Base-by-base conservation (phyloP, 2,888 invertebrate genomes). In the Mamestra brassicae region DNA sequence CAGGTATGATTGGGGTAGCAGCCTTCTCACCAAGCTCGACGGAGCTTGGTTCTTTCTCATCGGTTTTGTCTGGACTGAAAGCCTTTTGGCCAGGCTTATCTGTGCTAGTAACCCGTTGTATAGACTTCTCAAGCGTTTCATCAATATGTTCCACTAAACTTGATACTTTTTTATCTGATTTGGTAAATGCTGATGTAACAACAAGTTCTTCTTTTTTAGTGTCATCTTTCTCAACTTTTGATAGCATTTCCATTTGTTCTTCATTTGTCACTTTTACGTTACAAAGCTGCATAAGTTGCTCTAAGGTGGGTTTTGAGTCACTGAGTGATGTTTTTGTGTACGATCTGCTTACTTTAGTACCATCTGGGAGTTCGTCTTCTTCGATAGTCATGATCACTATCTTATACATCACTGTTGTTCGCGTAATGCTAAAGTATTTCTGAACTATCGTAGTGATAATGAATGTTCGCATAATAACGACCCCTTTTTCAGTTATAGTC, bases 361-460 rank as follows among this genome's bases (percentile, higher is more conserved):
- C 84, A 76, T 85, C 84, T 15, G 84, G 84, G 10, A 81, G 67
- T 60, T 80, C 67, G 62, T 85, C 76, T 82, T 85, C 78, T 80
- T 80, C 70, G 36, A 76, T 10, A 65, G 88, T 86, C 13, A 67
- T 52, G 10, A 81, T 74, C 8, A 74, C 65, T 58, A 81, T 79
- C 66, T 85, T 82, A 47, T 81, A 80, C 26, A 83, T 62, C 3
- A 77, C 77, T 38, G 66, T 67, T 15, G 73, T 80, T 64, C 61
- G 74, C 0, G 71, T 76, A 15, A 72, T 65, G 50, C 81, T 67
- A 34, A 64, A 76, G 55, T 86, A 84, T 65, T 86, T 71, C 52
- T 85, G 86, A 71, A 81, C 63, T 45, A 77, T 81, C 1, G 76
- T 84, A 45, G 74, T 86, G 4, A 84, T 78, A 11, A 81, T 70